Evolutionary conservation across 2,797 vertebrate genomes (phyloP).

Genomic region (Ctenopoma multispine): DNA sequence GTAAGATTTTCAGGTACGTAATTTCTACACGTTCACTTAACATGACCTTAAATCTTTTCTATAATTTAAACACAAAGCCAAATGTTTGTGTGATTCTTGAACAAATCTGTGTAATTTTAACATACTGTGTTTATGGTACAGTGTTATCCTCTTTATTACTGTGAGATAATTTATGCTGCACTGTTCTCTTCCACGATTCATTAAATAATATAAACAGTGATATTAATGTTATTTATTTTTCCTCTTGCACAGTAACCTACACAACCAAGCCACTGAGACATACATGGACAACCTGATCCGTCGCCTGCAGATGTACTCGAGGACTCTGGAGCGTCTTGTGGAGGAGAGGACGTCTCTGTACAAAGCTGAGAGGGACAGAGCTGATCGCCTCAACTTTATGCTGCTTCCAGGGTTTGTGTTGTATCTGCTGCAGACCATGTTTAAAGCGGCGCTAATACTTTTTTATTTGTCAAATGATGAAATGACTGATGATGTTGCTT

Average conservation of each 20-base stretch:
- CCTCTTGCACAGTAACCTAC: slow-evolving; percentile 84
- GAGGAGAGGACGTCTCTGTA: slow-evolving; percentile 94
- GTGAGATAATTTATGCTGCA: neutral
- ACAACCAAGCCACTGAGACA: slow-evolving; percentile 91
- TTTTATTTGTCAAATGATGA: neutral
- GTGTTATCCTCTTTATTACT: neutral
- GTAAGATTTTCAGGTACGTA: slow-evolving; percentile 94
- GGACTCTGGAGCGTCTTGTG: slow-evolving; percentile 94
- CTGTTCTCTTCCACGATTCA: neutral
- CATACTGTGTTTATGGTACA: too few species aligned
- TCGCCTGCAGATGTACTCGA: slow-evolving; percentile 95
- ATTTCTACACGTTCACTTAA: neutral
- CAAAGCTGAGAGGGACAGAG: slow-evolving; percentile 95
- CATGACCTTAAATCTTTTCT: neutral
- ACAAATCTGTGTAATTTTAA: too few species aligned
- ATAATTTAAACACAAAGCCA: neutral
- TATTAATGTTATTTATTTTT: neutral
- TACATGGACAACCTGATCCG: slow-evolving; percentile 99
- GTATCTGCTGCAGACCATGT: neutral
- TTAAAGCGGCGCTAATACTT: neutral
- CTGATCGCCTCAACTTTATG: slow-evolving; percentile 96
- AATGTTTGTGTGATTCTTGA: neutral
- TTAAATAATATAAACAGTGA: neutral
- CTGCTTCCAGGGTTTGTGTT: slow-evolving; percentile 89
- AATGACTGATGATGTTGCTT: neutral